Conservation (phyloP, 2,888 invertebrate species). For the Tiphia femorata region DNA sequence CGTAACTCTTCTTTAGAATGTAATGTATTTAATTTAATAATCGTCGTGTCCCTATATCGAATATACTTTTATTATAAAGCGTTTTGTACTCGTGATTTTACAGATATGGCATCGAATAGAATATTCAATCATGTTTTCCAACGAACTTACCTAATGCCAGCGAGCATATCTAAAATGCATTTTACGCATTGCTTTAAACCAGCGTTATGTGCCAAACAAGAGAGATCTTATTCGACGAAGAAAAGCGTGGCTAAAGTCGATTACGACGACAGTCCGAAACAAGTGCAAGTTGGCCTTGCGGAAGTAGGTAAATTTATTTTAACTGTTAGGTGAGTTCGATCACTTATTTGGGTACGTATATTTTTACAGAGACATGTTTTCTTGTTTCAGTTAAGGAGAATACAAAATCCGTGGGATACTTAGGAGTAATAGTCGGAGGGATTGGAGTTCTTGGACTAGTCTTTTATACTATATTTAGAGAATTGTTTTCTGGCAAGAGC, state of each 20-base stretch:
- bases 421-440: constrained; percentile 84
- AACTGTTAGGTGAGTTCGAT: not conserved
- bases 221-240: constrained; percentile 37
- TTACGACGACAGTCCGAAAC: constrained; percentile 17
- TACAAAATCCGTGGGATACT: constrained; percentile 89
- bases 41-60: too few relatives aligned
- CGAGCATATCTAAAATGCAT: too few relatives aligned
- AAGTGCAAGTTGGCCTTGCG: constrained; percentile 55
- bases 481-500: constrained; percentile 90
- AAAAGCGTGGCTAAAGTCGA: constrained; percentile 39
- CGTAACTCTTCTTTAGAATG: too few relatives aligned
- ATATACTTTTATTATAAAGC: too few relatives aligned
- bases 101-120: too few relatives aligned
- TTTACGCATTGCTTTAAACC: too few relatives aligned
- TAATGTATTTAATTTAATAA: too few relatives aligned
- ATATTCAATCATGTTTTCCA: too few relatives aligned
- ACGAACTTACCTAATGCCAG: too few relatives aligned
- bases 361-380: constrained; percentile 18
- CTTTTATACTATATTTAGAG: constrained; percentile 86
- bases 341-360: not conserved
- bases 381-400: constrained; percentile 82
- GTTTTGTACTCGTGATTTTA: too few relatives aligned
- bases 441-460: constrained; percentile 85
- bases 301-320: constrained; percentile 62
- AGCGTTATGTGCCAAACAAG: constrained; percentile 29